Base-by-base conservation (phyloP, 2,888 invertebrate species). In the Morpho achilles region DNA sequence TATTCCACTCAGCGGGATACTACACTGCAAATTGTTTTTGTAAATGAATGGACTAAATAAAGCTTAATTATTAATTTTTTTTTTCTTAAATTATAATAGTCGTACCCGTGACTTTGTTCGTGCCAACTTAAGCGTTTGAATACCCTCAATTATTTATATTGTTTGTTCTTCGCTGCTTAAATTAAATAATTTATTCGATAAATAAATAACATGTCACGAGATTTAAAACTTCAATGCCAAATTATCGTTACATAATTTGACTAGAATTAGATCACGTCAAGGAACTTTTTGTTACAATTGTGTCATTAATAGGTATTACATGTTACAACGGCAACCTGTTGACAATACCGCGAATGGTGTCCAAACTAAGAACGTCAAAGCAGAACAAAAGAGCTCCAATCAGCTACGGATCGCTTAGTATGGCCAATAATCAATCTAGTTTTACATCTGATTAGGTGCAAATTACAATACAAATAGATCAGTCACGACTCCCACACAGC, bases 371-470 rank as follows among this genome's bases (percentile, higher is more conserved):
- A 76, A 75, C 69, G 69, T 68, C 60, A 65, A 66, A 65, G 64
- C 59, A 68, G 69, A 79, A 83, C 77, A 81, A 84, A 79, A 79
- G 77, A 75, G 67, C 68, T 68, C 73, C 76, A 79, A 77, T 80
- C 76, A 73, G 71, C 71, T 69, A 69, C 72, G 72, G 73, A 77
- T 70, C 71, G 71, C 71, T 69, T 69, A 67, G 72, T 73, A 79
- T 77, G 74, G 75, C 75, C 72, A 78, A 87, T 84, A 87, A 87
- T 88, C 85, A 87, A 88, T 90, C 87, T 84, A 86, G 85, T 85
- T 84, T 85, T 80, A 84, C 82, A 87, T 84, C 80, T 81, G 82
- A 90, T 88, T 87, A 87, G 82, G 87, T 87, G 87, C 85, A 88
- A 89, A 89, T 87, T 84, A 87, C 85, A 84, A 81, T 82, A 84